A percentile compares a stretch with the other conserved stretches of the same genome.
Evolutionary conservation across 2,888 invertebrate species (phyloP).

Genomic region (Carabus problematicus): DNA sequence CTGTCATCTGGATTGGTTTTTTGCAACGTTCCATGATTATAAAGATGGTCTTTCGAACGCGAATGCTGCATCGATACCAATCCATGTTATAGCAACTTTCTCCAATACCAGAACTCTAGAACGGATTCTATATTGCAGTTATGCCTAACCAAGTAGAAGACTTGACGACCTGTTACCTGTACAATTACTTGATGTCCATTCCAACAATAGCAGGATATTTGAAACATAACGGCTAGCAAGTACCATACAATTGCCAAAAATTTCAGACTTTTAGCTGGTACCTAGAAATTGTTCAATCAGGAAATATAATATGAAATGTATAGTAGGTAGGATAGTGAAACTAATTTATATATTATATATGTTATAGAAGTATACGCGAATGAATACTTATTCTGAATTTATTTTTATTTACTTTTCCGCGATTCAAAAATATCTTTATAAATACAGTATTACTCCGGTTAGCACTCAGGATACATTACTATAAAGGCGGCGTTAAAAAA

Average conservation of each 20-base stretch:
- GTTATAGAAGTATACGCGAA: too few species aligned
- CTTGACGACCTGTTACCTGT: slow-evolving; percentile 12
- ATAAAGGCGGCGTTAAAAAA: too few species aligned
- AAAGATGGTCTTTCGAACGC: slow-evolving; percentile 16
- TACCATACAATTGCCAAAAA: slow-evolving; percentile 27
- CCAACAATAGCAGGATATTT: slow-evolving; percentile 35
- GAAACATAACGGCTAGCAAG: slow-evolving; percentile 21
- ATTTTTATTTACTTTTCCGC: too few species aligned
- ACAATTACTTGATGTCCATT: slow-evolving; percentile 36
- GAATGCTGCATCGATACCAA: slow-evolving; percentile 22
- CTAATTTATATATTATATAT: too few species aligned
- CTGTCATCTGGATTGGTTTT: slow-evolving; percentile 7
- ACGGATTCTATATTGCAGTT: background rate
- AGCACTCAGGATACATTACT: too few species aligned
- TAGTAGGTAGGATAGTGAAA: too few species aligned
- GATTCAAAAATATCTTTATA: too few species aligned
- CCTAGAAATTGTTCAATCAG: background rate
- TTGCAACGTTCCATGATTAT: slow-evolving; percentile 32
- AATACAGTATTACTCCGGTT: too few species aligned
- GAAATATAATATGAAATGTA: background rate
- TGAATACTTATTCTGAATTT: too few species aligned
- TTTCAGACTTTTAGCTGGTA: slow-evolving; percentile 27
- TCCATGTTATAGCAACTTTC: slow-evolving; percentile 28
- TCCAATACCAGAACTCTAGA: slow-evolving; percentile 29
- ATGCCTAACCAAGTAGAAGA: too few species aligned